Percentiles rank a stretch among this genome's conserved stretches.
Evolutionary conservation across 2,888 invertebrate genomes (phyloP).

Genomic region (Drosophila meridiana): DNA sequence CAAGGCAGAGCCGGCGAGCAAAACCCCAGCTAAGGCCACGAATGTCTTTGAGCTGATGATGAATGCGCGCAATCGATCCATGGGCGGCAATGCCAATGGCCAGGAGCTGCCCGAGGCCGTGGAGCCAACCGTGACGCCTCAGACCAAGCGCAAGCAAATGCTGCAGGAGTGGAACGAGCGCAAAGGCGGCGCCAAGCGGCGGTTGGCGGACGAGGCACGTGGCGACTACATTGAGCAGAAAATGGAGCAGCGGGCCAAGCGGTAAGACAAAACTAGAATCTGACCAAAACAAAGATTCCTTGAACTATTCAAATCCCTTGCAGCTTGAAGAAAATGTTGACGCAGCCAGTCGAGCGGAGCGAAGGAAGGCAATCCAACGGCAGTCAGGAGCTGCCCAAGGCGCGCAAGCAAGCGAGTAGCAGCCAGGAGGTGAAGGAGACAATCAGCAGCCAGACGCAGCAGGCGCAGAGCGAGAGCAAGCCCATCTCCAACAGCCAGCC

Average conservation of each 20-base stretch:
- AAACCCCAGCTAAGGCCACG: slow-evolving; percentile 41
- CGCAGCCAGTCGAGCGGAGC: slow-evolving; percentile 43
- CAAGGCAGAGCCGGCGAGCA: slow-evolving; percentile 19
- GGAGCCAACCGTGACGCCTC: slow-evolving; percentile 16
- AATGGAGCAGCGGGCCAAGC: slow-evolving; percentile 88
- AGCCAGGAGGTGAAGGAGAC: not conserved
- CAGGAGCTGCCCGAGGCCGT: slow-evolving; percentile 82
- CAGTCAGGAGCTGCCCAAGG: slow-evolving; percentile 3
- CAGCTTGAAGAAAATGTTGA: slow-evolving; percentile 83
- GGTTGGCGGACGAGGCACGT: slow-evolving; percentile 87
- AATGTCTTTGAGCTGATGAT: slow-evolving; percentile 89
- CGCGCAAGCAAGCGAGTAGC: not conserved
- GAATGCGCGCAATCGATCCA: slow-evolving; percentile 88
- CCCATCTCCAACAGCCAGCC: not conserved
- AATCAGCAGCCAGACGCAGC: not conserved
- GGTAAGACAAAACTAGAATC: slow-evolving; percentile 53
- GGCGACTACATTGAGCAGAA: slow-evolving; percentile 87
- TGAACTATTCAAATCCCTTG: not conserved
- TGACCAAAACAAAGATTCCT: not conserved
- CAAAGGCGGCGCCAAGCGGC: slow-evolving; percentile 88
- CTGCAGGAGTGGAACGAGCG: slow-evolving; percentile 88
- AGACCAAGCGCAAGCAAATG: slow-evolving; percentile 86
- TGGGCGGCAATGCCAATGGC: slow-evolving; percentile 88
- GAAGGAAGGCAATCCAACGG: slow-evolving; percentile 22
- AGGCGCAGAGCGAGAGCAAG: not conserved